Base-by-base conservation (phyloP, 1,140 invertebrate species). In the Mya arenaria region DNA sequence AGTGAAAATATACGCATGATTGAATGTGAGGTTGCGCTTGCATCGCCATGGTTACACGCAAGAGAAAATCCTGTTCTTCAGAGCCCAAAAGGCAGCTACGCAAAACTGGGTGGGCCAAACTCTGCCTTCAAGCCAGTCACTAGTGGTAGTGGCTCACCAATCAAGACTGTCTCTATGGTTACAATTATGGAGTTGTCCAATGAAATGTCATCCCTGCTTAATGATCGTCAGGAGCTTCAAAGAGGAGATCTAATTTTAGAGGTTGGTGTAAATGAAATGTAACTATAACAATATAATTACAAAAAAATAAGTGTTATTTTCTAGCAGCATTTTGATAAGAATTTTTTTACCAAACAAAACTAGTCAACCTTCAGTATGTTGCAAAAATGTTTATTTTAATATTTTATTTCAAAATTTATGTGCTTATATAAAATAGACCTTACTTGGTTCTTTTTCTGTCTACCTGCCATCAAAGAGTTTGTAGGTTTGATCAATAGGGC, bases 181-280 rank as follows among this genome's bases (percentile, higher is more conserved):
- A 74, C 79, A 13, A 52, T 82, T 17, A 74, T 82, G 79, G 69
- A 82, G 28, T 23, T 74, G 19, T 65, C 69, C 56, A 73, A 17
- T 65, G 55, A 66, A 44, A 30, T 82, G 4, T 52, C 68, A 55
- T 68, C 44, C 13, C 37, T 60, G 17, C 63, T 73, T 32, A 37
- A 82, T 8, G 63, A 56, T 6, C 2, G 25, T 17, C 60, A 69
- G 37, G 41, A 66, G 17, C 60, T 82, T 13, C 32, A 32, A 23
- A 82, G 73, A 82, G 79, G 79, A 41, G 79, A 82, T 55, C 69
- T 82, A 25, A 66, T 82, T 28, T 15, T 82, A 63, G 79, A 82
- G 69, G 79, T 82, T 73, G 41, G 52, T 58, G n/a, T 74, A 34
- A 2, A n/a, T n/a, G n/a, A n/a, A n/a, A n/a, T n/a, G n/a, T n/a